Evolutionary conservation across 2,113 vertebrate genomes (phyloP), one percentile per base, ranked within the genome.

Genomic region (Spea multiplicata): DNA sequence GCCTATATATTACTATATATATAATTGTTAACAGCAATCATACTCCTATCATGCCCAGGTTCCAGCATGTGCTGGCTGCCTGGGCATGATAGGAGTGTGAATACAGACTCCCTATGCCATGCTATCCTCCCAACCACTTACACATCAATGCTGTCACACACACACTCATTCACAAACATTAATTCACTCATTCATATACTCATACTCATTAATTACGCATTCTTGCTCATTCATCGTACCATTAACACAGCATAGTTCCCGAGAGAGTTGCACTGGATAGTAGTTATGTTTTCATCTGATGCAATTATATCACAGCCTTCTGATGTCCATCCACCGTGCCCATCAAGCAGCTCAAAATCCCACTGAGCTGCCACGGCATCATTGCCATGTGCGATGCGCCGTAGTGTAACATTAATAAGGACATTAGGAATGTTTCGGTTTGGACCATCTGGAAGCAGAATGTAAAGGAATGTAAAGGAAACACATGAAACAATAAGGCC

Each of bases 171-270:
- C 30, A 30, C 30, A 30, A 30, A 30, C 30, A 30, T 30, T 30
- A 30, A 30, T 30, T 30, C 30, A 30, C 30, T 30, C 30, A 30
- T 30, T 30, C 30, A n/a, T n/a, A n/a, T n/a, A n/a, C n/a, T n/a
- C n/a, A n/a, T n/a, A n/a, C n/a, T n/a, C 30, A 1, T 30, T 30
- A 30, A 30, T 30, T 2, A 30, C 30, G 30, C 1, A 30, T 30
- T 30, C 13, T 10, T 2, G 44, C 44, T 45, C 44, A 4, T 8
- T 5, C 4, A 57, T 64, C 88, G 2, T 89, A 98, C 97, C 97
- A 98, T 97, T 66, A 98, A 84, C 77, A 99, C 91, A 0, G 94
- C 97, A 4, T 99, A 99, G 92, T 94, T 99, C 81, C 94, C 93
- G 2, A 99, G 93, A 17, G 95, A 93, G 85, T 90, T 88, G 86